Conservation (phyloP, 23 tunicate genomes). For the Diplosoma virens region DNA sequence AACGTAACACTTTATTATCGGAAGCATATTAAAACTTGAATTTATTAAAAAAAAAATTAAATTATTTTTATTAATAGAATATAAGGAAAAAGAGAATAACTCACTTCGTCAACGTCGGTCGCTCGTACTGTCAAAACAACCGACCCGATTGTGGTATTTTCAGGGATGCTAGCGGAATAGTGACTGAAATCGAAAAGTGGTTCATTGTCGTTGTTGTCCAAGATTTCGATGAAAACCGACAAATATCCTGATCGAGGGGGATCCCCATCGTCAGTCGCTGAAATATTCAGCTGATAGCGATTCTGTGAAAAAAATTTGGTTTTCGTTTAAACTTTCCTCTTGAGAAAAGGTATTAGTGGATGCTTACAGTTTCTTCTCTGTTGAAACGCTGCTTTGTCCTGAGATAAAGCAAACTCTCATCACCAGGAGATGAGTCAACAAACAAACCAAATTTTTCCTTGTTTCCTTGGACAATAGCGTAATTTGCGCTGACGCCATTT, state of each 20-base stretch:
- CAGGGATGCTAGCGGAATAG: slow-evolving; percentile 43
- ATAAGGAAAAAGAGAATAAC: no score
- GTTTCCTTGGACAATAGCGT: slow-evolving; percentile 52
- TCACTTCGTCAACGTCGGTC: slow-evolving; percentile 65
- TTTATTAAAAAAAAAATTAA: no score
- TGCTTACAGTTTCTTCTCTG: slow-evolving; percentile 49
- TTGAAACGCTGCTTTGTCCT: slow-evolving; percentile 31
- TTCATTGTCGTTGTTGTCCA: slow-evolving; percentile 83
- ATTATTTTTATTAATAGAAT: no score
- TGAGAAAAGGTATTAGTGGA: no score
- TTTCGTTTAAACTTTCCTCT: background rate
- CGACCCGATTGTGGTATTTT: slow-evolving; percentile 55
- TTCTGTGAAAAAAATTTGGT: slow-evolving; percentile 27
- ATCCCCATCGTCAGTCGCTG: slow-evolving; percentile 75
- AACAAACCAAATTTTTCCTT: slow-evolving; percentile 34
- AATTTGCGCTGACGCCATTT: slow-evolving; percentile 45
- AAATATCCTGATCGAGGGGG: slow-evolving; percentile 62
- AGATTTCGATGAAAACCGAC: slow-evolving; percentile 52
- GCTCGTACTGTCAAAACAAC: slow-evolving; percentile 60
- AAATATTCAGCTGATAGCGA: slow-evolving; percentile 59
- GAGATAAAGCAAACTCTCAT: slow-evolving; percentile 51
- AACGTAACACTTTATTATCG: background rate
- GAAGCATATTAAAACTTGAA: no score
- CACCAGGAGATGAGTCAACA: slow-evolving; percentile 48
- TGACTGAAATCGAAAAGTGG: slow-evolving; percentile 68